Conservation (phyloP, 2,888 invertebrate species). For the Sicus ferrugineus region DNA sequence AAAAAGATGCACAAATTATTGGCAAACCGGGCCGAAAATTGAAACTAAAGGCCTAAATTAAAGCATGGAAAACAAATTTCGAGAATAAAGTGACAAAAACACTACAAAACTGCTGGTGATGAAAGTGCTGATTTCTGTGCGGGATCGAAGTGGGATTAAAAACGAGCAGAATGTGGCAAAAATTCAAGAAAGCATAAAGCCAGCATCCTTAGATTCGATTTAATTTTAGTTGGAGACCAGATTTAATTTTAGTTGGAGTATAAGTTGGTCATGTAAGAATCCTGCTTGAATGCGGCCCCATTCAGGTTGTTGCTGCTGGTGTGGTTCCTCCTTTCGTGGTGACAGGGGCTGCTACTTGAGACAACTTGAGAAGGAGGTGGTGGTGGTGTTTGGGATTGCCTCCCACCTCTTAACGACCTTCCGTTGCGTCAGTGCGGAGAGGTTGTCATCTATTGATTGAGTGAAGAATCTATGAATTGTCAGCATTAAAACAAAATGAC, state of each 20-base stretch:
- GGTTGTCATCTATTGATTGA: not conserved
- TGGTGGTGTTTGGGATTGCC: no score
- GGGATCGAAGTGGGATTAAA: no score
- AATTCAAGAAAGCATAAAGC: no score
- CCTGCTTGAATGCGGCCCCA: slow-evolving; percentile 2
- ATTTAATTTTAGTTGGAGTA: no score
- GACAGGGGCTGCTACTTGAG: slow-evolving; percentile 7
- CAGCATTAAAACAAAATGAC: not conserved
- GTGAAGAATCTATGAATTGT: not conserved
- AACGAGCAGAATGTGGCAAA: no score
- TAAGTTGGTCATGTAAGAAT: not conserved
- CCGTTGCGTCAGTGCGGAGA: not conserved
- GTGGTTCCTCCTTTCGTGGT: not conserved
- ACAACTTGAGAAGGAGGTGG: not conserved
- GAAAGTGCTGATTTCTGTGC: slow-evolving; percentile 37
- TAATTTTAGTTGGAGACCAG: no score
- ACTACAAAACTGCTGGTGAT: slow-evolving; percentile 52
- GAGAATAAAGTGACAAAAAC: slow-evolving; percentile 29
- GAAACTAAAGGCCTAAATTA: slow-evolving; percentile 38
- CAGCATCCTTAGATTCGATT: no score
- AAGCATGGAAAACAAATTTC: slow-evolving; percentile 35
- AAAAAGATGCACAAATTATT: slow-evolving; percentile 45
- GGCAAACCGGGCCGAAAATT: slow-evolving; percentile 33
- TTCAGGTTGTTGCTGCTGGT: not conserved
- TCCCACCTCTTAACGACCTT: no score